Conservation (phyloP, 2,888 invertebrate species). For the Gibbula magus region DNA sequence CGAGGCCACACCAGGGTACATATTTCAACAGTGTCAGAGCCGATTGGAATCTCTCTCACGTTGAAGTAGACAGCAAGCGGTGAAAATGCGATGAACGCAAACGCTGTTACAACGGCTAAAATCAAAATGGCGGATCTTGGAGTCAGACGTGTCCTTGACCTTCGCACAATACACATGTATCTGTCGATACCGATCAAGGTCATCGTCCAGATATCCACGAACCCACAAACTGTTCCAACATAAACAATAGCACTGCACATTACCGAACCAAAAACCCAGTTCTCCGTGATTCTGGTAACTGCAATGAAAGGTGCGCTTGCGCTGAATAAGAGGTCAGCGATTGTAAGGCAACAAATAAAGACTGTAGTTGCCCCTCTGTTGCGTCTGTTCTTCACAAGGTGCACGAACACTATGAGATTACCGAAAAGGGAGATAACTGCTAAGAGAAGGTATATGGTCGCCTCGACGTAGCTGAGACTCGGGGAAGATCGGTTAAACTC, state of each 20-base stretch:
- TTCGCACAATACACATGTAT: conserved; percentile 52
- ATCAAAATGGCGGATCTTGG: conserved; percentile 41
- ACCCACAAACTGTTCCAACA: conserved; percentile 51
- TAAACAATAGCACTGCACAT: conserved; percentile 57
- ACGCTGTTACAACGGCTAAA: conserved; percentile 48
- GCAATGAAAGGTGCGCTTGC: conserved; percentile 57
- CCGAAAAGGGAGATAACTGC: conserved; percentile 48
- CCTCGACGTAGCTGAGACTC: conserved; percentile 46
- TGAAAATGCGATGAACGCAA: conserved; percentile 39
- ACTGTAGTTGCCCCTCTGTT: conserved; percentile 54
- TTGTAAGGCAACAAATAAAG: conserved; percentile 60
- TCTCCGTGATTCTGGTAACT: conserved; percentile 52
- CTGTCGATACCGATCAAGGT: conserved; percentile 61
- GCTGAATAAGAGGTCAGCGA: conserved; percentile 58
- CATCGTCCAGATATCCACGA: conserved; percentile 65
- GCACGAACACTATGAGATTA: conserved; percentile 49
- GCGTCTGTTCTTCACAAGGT: conserved; percentile 39
- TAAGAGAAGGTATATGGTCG: conserved; percentile 41
- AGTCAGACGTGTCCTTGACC: conserved; percentile 39
- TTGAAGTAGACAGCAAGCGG: conserved; percentile 58
- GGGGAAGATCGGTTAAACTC: conserved; percentile 55
- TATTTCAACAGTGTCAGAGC: conserved; percentile 40
- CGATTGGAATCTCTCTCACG: conserved; percentile 43
- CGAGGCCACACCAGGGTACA: conserved; percentile 63
- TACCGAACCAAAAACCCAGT: conserved; percentile 59